A percentile compares a stretch with the other conserved stretches of the same genome.
Conservation (phyloP, 2,888 invertebrate species). For the Eupithecia insigniata region DNA sequence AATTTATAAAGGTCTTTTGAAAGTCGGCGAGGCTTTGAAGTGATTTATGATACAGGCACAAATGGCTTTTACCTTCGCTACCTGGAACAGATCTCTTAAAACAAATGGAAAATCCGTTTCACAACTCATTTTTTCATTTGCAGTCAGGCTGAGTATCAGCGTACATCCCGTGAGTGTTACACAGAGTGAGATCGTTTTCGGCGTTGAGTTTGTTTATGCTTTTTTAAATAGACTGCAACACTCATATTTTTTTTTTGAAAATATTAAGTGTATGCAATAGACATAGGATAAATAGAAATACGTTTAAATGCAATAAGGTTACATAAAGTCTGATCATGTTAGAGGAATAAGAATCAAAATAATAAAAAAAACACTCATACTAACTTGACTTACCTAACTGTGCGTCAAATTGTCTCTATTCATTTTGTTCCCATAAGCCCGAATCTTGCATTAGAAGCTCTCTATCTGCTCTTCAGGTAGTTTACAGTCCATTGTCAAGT, state of each 20-base stretch:
- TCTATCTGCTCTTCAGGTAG: neutral
- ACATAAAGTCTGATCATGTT: no score
- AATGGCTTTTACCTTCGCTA: conserved; percentile 1
- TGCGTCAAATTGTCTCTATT: neutral
- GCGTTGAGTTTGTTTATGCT: neutral
- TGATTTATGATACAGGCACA: conserved; percentile 10
- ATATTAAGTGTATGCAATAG: no score
- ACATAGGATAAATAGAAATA: no score
- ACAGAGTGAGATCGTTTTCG: neutral
- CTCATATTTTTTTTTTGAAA: no score
- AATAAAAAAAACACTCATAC: no score
- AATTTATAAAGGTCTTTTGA: conserved; percentile 13
- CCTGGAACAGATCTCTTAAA: neutral
- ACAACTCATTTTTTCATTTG: neutral
- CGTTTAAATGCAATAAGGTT: no score
- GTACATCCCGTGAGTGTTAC: neutral
- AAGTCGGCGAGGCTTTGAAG: conserved; percentile 7
- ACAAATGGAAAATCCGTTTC: conserved; percentile 1
- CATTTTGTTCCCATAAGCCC: neutral
- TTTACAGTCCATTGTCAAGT: no score
- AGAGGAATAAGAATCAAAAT: no score
- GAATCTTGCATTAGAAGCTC: neutral
- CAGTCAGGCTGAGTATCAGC: neutral
- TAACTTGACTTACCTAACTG: neutral
- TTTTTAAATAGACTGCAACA: no score